Evolutionary conservation across 53 echinoderm and acorn worm species (phyloP).

Genomic region (Mesocentrotus franciscanus): DNA sequence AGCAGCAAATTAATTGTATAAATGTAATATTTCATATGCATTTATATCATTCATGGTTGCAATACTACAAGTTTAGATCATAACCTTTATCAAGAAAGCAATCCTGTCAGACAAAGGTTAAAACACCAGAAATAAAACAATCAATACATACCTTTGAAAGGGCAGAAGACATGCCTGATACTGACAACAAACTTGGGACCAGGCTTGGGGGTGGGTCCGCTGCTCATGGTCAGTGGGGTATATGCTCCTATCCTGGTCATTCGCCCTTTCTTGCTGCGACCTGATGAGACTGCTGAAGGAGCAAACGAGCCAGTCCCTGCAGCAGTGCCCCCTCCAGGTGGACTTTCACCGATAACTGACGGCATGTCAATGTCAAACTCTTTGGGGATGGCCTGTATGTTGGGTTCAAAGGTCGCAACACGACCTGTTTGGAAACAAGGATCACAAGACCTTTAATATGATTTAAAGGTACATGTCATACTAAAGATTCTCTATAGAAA

Average conservation of each 20-base stretch:
- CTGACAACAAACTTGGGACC: conserved; percentile 84
- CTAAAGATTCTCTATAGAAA: no score
- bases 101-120: not conserved
- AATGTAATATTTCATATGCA: not conserved
- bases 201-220: conserved; percentile 45
- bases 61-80: not conserved
- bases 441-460: not conserved
- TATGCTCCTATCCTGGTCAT: conserved; percentile 49
- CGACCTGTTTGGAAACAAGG: conserved; percentile 71
- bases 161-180: conserved; percentile 90
- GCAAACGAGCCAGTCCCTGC: not conserved
- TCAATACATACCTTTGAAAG: conserved; percentile 80
- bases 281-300: not conserved
- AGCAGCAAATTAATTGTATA: not conserved
- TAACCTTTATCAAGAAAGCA: not conserved
- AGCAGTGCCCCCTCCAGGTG: conserved; percentile 70
- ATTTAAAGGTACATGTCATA: no score
- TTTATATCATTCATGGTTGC: no score
- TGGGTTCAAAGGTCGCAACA: conserved; percentile 90
- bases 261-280: conserved; percentile 60
- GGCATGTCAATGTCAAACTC: conserved; percentile 98
- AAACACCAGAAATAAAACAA: not conserved
- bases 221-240: conserved; percentile 1
- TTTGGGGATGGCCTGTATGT: conserved; percentile 94
- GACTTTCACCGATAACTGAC: conserved; percentile 93